Evolutionary conservation across 2,113 vertebrate genomes (phyloP), one percentile per base, ranked within the genome.

Genomic region (Perca flavescens): DNA sequence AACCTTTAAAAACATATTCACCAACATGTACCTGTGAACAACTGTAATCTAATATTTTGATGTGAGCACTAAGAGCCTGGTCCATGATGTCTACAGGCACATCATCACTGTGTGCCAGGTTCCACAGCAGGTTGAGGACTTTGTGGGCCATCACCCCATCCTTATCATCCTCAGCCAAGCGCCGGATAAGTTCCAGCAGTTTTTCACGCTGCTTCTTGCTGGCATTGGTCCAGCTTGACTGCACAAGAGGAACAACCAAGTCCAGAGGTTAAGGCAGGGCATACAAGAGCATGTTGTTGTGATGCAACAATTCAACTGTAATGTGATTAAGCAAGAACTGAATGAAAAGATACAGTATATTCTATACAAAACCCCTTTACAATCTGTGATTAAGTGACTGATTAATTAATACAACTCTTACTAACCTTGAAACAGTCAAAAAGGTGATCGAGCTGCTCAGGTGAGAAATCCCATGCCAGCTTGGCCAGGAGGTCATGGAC

Each of bases 21-120:
- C 12, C 2, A 64, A 56, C 58, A 75, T 87, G 87, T 93, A 98
- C 98, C 97, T 99, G 98, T 87, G 98, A 99, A 94, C 98, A 99
- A 93, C 98, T 99, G 85, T 99, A 99, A 95, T 99, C 98, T 90
- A 99, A 83, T 86, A 99, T 99, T 95, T 99, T 99, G 92, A 99
- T 99, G 94, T 99, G 98, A 78, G 98, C 98, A 84, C 97, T 99
- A 43, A 99, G 97, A 86, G 98, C 98, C 93, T 99, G 97, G 92
- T 99, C 98, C 98, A 99, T 99, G 84, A 99, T 99, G 94, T 99
- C 98, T 88, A 99, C 98, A 86, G 98, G 98, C 43, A 99, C 98
- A 85, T 99, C 98, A 85, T 99, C 98, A 79, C 98, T 99, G 92
- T 99, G 98, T 64, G 98, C 98, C 92, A 99, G 93, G 94, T 99